Percentiles rank a stretch among this genome's conserved stretches.
These are phyloP conservation scores for Rhinogobio ventralis DNA, from an alignment of 2,797 vertebrate species.

Conservation along the genomic window DNA sequence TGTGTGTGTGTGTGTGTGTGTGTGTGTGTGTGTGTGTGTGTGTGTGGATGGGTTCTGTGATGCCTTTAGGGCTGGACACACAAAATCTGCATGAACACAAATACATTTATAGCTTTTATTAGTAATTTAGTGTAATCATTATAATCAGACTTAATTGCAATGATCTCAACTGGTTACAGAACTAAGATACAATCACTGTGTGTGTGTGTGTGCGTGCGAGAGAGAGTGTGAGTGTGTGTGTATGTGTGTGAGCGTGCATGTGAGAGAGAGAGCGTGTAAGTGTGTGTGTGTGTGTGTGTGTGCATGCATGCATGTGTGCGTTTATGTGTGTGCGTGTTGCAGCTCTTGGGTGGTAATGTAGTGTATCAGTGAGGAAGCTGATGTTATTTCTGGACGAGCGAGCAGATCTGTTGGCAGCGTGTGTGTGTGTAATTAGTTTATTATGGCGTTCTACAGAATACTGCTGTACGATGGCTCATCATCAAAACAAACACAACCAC, in stretches of 20 bases:
- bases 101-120: constrained; percentile 30
- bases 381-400: constrained; percentile 51
- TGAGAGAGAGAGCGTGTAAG: no score
- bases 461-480: constrained; percentile 36
- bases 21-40: not conserved
- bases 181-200: not conserved
- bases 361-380: constrained; percentile 47
- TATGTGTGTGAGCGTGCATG: no score
- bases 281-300: no score
- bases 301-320: not conserved
- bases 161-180: constrained; percentile 23
- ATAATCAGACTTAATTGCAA: constrained; percentile 33
- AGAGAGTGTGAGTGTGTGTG: not conserved
- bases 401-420: constrained; percentile 40
- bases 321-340: constrained; percentile 7
- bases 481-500: constrained; percentile 47
- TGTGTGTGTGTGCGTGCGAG: not conserved
- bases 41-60: not conserved
- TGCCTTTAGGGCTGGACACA: constrained; percentile 23
- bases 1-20: no score
- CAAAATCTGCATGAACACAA: not conserved
- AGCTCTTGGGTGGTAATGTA: constrained; percentile 45
- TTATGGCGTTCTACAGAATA: constrained; percentile 31
- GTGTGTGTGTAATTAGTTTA: constrained; percentile 44
- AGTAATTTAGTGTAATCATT: constrained; percentile 27